A percentile compares a stretch with the other conserved stretches of the same genome.
Evolutionary conservation across 1,140 invertebrate genomes (phyloP).

Genomic region (Hyles euphorbiae): DNA sequence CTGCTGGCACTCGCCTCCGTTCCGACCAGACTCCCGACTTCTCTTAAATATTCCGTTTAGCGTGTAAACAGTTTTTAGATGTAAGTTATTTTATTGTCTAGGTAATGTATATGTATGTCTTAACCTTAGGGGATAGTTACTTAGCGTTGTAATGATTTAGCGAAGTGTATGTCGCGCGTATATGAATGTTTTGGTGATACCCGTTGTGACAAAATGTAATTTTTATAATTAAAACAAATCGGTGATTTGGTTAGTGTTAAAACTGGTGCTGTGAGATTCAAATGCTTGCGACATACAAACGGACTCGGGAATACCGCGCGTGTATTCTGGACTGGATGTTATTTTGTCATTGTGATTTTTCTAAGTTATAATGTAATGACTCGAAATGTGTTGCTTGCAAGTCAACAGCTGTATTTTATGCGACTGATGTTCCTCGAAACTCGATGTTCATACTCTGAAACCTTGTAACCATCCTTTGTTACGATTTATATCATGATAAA

Average conservation of each 20-base stretch:
- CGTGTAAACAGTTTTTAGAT: conserved; percentile 63
- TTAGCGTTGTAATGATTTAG: conserved; percentile 58
- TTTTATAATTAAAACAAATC: conserved; percentile 8
- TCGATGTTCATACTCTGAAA: conserved; percentile 51
- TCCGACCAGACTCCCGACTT: conserved; percentile 35
- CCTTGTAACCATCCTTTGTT: conserved; percentile 69
- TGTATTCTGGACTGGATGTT: conserved; percentile 58
- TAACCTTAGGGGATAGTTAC: conserved; percentile 44
- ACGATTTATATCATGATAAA: conserved; percentile 69
- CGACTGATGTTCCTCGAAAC: conserved; percentile 74
- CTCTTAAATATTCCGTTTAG: conserved; percentile 64
- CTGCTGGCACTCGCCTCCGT: conserved; percentile 32
- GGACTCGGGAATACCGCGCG: conserved; percentile 37
- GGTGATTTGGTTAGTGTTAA: conserved; percentile 35
- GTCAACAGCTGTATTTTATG: conserved; percentile 54
- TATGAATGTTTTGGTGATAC: conserved; percentile 55
- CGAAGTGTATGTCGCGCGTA: conserved; percentile 62
- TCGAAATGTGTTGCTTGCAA: conserved; percentile 61
- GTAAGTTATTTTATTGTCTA: conserved; percentile 72
- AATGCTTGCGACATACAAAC: conserved; percentile 61
- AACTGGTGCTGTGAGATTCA: conserved; percentile 70
- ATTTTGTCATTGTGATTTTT: conserved; percentile 69
- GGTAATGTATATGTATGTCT: conserved; percentile 67
- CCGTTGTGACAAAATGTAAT: conserved; percentile 3
- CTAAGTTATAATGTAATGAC: conserved; percentile 60